Conservation (phyloP, 2,888 invertebrate genomes). For the Nemotelus nigrinus region DNA sequence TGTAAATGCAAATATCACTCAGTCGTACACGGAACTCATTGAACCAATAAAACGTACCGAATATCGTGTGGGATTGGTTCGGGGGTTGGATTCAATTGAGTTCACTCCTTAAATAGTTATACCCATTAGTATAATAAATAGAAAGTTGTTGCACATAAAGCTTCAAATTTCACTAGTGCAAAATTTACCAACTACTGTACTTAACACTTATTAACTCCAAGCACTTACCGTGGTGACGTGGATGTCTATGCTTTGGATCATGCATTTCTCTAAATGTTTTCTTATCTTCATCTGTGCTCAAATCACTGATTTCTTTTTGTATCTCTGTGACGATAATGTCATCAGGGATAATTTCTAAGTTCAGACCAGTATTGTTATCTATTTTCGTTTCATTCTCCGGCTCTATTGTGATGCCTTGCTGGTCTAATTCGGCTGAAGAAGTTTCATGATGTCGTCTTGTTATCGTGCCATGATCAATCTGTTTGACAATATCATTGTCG, state of each 20-base stretch:
- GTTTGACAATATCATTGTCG: constrained; percentile 23
- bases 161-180: no score
- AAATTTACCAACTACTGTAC: no score
- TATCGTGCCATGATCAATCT: constrained; percentile 6
- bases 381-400: no score
- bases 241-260: constrained; percentile 63
- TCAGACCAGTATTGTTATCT: no score
- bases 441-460: background rate
- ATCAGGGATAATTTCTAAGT: background rate
- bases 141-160: no score
- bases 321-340: constrained; percentile 2
- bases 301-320: constrained; percentile 17
- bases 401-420: no score
- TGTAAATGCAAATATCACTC: background rate
- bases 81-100: background rate
- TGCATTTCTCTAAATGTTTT: constrained; percentile 62
- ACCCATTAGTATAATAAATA: no score
- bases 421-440: no score
- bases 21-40: constrained; percentile 14
- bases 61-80: background rate
- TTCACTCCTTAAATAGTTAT: background rate
- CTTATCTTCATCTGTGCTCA: background rate
- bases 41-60: background rate
- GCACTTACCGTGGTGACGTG: constrained; percentile 59
- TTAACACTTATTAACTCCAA: no score